A percentile compares a stretch with the other conserved stretches of the same genome.
These are phyloP conservation scores for Lasioglossum figueresi DNA, from an alignment of 2,888 invertebrate genomes.

Conservation along the genomic window DNA sequence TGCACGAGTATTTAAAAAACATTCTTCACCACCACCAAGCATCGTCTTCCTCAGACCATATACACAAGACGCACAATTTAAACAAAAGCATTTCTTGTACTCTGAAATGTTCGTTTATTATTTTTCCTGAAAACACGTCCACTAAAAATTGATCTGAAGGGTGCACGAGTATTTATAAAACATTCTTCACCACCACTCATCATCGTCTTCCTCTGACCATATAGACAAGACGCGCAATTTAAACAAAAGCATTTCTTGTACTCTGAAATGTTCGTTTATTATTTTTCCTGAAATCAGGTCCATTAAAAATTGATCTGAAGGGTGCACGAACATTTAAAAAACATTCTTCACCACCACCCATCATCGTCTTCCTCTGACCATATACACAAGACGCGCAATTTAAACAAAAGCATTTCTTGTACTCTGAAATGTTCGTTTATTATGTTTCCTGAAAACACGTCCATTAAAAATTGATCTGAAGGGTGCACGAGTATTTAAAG, in stretches of 20 bases:
- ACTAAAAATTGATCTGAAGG: no score
- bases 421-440: background rate
- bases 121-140: no score
- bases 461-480: background rate
- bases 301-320: background rate
- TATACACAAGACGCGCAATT: background rate
- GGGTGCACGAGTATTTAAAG: background rate
- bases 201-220: background rate
- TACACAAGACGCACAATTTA: no score
- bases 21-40: no score
- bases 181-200: background rate
- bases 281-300: background rate
- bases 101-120: no score
- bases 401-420: background rate
- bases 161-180: no score
- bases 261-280: background rate
- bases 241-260: background rate
- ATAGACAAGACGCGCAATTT: background rate
- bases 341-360: background rate
- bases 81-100: no score
- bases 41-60: no score
- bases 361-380: background rate
- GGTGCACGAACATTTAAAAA: background rate
- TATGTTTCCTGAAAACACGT: background rate
- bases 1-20: background rate